These are phyloP conservation scores for Folsomia manolachei DNA, from an alignment of 2,888 invertebrate genomes.

Conservation along the genomic window DNA sequence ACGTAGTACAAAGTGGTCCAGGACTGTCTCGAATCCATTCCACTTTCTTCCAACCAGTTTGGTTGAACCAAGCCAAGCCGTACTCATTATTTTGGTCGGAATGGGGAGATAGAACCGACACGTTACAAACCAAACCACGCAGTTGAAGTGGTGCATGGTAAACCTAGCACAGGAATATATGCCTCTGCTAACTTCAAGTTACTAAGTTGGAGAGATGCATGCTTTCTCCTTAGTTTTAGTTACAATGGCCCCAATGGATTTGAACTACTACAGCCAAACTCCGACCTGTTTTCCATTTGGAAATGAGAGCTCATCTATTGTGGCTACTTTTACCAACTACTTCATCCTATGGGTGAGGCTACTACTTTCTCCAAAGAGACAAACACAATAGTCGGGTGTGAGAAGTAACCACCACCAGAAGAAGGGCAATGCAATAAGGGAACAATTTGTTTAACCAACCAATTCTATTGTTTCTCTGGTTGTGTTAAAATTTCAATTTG, in stretches of 20 bases:
- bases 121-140: background rate
- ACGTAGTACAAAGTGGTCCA: background rate
- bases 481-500: background rate
- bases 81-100: background rate
- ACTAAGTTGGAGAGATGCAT: background rate
- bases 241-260: slow-evolving; percentile 9
- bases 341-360: too few relatives aligned
- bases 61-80: too few relatives aligned
- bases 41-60: background rate
- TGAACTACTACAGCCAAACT: too few relatives aligned
- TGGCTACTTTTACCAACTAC: background rate
- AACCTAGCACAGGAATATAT: too few relatives aligned
- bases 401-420: background rate
- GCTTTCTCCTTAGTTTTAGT: background rate
- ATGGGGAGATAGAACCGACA: background rate
- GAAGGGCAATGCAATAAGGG: too few relatives aligned
- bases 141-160: too few relatives aligned
- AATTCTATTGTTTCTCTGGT: background rate
- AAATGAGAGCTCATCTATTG: slow-evolving; percentile 16
- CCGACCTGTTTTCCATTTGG: background rate
- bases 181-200: background rate
- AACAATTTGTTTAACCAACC: background rate
- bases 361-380: background rate
- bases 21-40: background rate
- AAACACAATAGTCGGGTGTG: background rate